phyloP scores from a whole-genome alignment of 2,888 invertebrate species.

The Coronaproctus castanopsis region DNA sequence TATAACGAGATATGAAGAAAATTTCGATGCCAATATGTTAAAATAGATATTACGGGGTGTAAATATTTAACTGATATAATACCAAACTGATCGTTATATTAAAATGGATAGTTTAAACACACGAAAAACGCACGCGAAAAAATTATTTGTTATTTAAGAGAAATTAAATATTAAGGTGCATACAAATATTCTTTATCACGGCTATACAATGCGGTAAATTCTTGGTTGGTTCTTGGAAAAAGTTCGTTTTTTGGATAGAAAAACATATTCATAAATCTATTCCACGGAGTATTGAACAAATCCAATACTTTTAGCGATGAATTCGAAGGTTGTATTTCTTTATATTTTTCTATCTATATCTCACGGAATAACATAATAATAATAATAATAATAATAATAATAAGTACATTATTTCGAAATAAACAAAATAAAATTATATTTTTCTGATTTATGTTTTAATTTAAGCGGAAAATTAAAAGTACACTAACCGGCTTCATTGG shows the following conservation, averaged over 20 bases:
- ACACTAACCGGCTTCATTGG: slow-evolving; percentile 48
- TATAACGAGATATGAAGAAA: too few species aligned
- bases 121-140: too few species aligned
- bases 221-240: slow-evolving; percentile 13
- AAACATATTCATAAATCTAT: neutral
- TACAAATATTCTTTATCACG: slow-evolving; percentile 82
- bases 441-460: too few species aligned
- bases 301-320: slow-evolving; percentile 5
- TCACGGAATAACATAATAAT: too few species aligned
- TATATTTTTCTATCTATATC: slow-evolving; percentile 4
- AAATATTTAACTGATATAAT: too few species aligned
- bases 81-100: too few species aligned
- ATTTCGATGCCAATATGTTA: too few species aligned
- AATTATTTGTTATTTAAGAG: too few species aligned
- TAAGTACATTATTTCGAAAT: too few species aligned
- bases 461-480: neutral
- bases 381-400: too few species aligned
- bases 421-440: slow-evolving; percentile 7
- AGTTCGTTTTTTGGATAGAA: slow-evolving; percentile 11
- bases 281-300: slow-evolving; percentile 5
- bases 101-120: too few species aligned
- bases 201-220: slow-evolving; percentile 48
- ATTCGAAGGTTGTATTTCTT: neutral
- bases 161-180: slow-evolving; percentile 28
- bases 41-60: too few species aligned